Evolutionary conservation across 2,888 invertebrate species (phyloP), one percentile per base, ranked within the genome.

Genomic region (Panopea generosa): DNA sequence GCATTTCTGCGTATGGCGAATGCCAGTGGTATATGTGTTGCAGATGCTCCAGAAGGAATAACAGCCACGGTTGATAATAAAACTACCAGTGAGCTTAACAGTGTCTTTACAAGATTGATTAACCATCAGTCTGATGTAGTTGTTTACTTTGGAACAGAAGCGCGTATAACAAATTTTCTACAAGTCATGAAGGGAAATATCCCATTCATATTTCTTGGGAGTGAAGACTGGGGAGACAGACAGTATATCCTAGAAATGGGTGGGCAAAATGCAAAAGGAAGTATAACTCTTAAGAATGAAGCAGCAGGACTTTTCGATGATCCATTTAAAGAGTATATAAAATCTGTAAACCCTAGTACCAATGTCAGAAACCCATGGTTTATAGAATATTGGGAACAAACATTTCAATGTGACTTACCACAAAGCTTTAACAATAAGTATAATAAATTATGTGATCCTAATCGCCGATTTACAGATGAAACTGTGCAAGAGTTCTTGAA

Each of bases 61-160:
- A 68, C 76, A 26, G 85, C 84, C 24, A 79, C 73, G 1, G 69
- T 71, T 9, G 63, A 67, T 4, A 63, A 65, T 2, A 59, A 62
- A 14, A 83, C 77, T 43, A 74, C 69, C 18, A 63, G 63, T 20
- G 65, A 78, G 11, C 60, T 86, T 9, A 65, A 68, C 7, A 72
- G 63, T 40, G 72, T 78, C 1, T 72, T 81, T 6, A 68, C 61
- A 9, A 56, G 53, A 16, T 50, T 74, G 33, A 62, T 52, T 2
- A 73, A 76, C 20, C 77, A 82, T 18, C 70, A 83, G 16, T 78
- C 86, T 1, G 77, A 87, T 62, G 86, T 90, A 9, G 87, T 90
- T 6, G 83, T 91, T 1, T 88, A 90, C 45, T 90, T 90, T 70
- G 90, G 90, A 6, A 87, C 89, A 14, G 88, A 86, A 57, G 63